Percentiles rank a stretch among this genome's conserved stretches.
These are phyloP conservation scores for Podiceps cristatus DNA, from an alignment of 2,113 vertebrate species.

Conservation along the genomic window DNA sequence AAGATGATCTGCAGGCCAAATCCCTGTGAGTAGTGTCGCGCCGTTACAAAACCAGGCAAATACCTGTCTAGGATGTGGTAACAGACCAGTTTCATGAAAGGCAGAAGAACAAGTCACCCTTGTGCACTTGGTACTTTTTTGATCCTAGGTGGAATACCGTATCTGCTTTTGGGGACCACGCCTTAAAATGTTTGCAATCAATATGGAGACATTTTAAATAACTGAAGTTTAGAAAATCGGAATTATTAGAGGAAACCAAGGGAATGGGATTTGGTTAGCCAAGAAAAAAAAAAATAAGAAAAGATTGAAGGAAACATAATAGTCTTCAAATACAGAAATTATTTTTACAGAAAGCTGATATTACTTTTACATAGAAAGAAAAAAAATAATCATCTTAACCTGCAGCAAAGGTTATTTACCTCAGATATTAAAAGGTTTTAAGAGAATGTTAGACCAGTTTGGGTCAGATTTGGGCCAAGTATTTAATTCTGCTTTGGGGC, in stretches of 20 bases:
- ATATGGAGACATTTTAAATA: background rate
- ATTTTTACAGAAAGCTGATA: background rate
- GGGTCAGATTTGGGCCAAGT: background rate
- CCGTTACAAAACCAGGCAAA: background rate
- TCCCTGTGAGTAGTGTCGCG: rapidly evolving
- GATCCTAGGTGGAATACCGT: background rate
- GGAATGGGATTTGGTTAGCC: background rate
- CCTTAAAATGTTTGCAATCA: background rate
- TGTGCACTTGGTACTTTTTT: background rate
- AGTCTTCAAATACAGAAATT: background rate
- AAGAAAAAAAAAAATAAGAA: background rate
- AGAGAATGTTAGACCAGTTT: background rate
- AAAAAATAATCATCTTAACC: background rate
- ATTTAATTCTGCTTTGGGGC: background rate
- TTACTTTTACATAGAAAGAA: background rate
- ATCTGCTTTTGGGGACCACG: background rate
- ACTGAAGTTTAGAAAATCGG: background rate
- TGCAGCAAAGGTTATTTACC: background rate
- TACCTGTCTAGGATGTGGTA: background rate
- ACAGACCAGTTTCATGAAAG: background rate
- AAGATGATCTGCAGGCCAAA: background rate
- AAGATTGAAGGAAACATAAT: background rate
- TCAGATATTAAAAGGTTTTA: background rate
- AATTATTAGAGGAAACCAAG: background rate
- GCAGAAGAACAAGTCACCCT: background rate